Evolutionary conservation across 2,888 invertebrate genomes (phyloP), one percentile per base, ranked within the genome.

Genomic region (Nyleta sp.): DNA sequence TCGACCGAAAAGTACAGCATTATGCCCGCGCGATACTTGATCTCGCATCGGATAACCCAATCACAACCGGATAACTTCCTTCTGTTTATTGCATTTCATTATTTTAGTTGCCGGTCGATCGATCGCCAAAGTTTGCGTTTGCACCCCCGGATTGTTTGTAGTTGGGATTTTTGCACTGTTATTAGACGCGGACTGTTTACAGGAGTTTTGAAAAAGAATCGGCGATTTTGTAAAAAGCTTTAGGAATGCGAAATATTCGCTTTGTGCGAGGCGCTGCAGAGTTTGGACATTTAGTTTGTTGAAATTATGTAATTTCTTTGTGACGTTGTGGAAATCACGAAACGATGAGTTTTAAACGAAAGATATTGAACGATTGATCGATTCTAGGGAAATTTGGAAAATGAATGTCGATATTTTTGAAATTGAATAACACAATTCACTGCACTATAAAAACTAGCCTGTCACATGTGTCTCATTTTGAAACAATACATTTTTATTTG

Each of bases 1-100:
- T 31, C 35, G n/a, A 62, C 52, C 35, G 70, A 10, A 28, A 60
- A 57, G 3, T 44, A 20, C 48, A 68, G 28, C 35, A 71, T 53
- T 60, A 71, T 71, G 44, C 42, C 42, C 40, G 17, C 40, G 28
- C 20, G 31, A 40, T 50, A 57, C 18, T 40, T 40, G 28, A 31
- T 40, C 20, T 50, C 22, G 33, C 50, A 10, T 18, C 13, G 15
- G 28, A 6, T 17, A 46, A 48, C 20, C 24, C 22, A 28, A 55
- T 55, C 17, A 42, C 13, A 46, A 46, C 28, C n/a, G 40, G 15
- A 15, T 31, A 15, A 33, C 44, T 33, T 52, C 6, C 13, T 46
- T 35, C 18, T 22, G 57, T 44, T 48, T 28, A 13, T 67, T 7
- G 15, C 10, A 18, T 53, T 46, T 24, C 7, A 24, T 53, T 46